phyloP scores from a whole-genome alignment of 2,113 vertebrate species.

The Hydrochoerus hydrochaeris region DNA sequence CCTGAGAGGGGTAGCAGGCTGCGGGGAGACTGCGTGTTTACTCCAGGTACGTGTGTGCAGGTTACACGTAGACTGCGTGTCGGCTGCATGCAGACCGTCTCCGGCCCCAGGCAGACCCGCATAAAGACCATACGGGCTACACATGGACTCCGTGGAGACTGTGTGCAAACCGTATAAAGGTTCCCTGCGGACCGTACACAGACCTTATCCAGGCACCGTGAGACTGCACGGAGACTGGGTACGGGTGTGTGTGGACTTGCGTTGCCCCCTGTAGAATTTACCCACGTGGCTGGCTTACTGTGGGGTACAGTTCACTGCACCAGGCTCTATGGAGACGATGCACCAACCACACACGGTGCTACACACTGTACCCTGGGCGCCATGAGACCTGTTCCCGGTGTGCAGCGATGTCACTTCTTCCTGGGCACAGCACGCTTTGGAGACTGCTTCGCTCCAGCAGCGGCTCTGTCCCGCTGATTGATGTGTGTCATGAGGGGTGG shows the following conservation, averaged over 20 bases:
- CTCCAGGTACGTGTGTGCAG: not conserved
- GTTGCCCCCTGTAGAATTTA: not conserved
- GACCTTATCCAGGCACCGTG: not conserved
- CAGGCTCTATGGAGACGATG: not conserved
- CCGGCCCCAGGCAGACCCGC: not conserved
- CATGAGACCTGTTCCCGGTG: not conserved
- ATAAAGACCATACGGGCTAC: too few relatives aligned
- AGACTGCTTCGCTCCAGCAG: not conserved
- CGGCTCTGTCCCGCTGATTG: not conserved
- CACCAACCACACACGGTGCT: too few relatives aligned
- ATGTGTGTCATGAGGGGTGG: not conserved
- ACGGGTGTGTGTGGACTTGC: not conserved
- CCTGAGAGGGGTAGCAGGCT: not conserved
- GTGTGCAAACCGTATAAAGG: not conserved
- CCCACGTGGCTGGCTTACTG: not conserved
- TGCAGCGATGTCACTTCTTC: rapidly evolving
- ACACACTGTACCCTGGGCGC: not conserved
- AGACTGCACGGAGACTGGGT: not conserved
- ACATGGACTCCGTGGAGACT: not conserved
- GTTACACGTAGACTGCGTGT: not conserved
- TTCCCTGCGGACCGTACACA: too few relatives aligned
- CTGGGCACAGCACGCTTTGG: not conserved
- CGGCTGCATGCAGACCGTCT: not conserved
- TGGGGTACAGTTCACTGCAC: not conserved
- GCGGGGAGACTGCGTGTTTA: not conserved